Evolutionary conservation across 1,140 invertebrate species (phyloP).

Genomic region (Bombus ignitus): DNA sequence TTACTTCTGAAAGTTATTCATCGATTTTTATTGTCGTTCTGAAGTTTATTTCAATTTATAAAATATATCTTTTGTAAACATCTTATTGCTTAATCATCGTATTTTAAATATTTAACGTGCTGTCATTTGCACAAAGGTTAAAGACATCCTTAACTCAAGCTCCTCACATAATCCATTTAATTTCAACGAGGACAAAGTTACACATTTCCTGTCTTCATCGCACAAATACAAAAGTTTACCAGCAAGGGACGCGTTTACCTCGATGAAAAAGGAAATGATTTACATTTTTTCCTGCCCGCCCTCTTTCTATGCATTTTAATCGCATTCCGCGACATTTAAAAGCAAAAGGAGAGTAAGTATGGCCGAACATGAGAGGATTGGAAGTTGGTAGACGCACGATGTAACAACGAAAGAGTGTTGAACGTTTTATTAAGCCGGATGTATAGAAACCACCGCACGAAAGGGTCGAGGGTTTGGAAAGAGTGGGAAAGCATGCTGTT

Average conservation of each 20-base stretch:
- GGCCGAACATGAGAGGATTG: not conserved
- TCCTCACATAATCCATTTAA: not conserved
- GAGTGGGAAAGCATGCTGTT: not conserved
- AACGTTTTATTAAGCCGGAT: slow-evolving; percentile 64
- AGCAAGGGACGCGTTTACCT: not conserved
- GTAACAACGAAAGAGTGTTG: slow-evolving; percentile 28
- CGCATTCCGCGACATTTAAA: not conserved
- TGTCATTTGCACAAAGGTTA: not conserved
- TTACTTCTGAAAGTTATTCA: not conserved
- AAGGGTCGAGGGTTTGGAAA: not conserved
- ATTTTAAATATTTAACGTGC: too few species aligned
- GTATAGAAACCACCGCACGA: slow-evolving; percentile 46
- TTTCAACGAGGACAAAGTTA: not conserved
- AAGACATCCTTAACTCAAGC: too few species aligned
- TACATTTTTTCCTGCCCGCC: not conserved
- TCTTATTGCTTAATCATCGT: too few species aligned
- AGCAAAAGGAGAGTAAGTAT: not conserved
- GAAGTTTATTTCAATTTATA: not conserved
- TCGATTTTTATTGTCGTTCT: too few species aligned
- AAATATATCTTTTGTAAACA: not conserved
- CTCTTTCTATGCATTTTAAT: slow-evolving; percentile 9
- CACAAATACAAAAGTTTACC: too few species aligned
- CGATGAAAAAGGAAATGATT: not conserved
- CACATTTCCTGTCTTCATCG: not conserved
- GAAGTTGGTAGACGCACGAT: not conserved